Conservation (phyloP, 2,888 invertebrate species). For the Agrotis puta region DNA sequence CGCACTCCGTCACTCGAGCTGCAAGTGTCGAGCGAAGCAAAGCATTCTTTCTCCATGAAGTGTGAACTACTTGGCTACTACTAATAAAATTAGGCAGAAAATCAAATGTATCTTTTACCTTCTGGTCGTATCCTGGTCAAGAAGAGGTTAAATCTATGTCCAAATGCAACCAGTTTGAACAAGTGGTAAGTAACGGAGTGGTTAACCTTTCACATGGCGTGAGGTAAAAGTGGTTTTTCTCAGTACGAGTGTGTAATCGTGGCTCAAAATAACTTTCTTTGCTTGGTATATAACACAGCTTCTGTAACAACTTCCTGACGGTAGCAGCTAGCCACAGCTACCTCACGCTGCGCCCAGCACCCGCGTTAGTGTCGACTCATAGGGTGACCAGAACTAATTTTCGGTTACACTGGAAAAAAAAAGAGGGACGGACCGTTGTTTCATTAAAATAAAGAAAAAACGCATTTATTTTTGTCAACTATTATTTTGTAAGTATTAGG, state of each 20-base stretch:
- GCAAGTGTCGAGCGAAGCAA: too few relatives aligned
- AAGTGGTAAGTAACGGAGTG: conserved; percentile 4
- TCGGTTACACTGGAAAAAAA: too few relatives aligned
- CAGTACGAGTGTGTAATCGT: conserved; percentile 14
- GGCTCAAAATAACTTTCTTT: conserved; percentile 44
- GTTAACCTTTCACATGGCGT: conserved; percentile 23
- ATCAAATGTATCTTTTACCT: neutral
- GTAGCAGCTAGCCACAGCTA: neutral
- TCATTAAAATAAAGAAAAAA: too few relatives aligned
- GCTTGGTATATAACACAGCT: conserved; percentile 13
- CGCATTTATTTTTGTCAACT: too few relatives aligned
- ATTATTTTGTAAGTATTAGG: too few relatives aligned
- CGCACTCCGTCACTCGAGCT: neutral
- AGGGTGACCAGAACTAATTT: too few relatives aligned
- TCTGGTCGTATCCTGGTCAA: too few relatives aligned
- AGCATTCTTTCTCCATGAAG: neutral
- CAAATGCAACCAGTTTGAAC: neutral
- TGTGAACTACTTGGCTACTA: too few relatives aligned
- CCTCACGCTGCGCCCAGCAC: too few relatives aligned
- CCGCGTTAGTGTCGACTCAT: too few relatives aligned
- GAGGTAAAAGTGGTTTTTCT: conserved; percentile 50
- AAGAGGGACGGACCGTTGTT: too few relatives aligned
- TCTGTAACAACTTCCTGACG: conserved; percentile 14
- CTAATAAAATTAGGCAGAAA: neutral
- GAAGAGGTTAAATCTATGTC: neutral